phyloP scores from a whole-genome alignment of 2,113 vertebrate species.

The Montifringilla adamsi region DNA sequence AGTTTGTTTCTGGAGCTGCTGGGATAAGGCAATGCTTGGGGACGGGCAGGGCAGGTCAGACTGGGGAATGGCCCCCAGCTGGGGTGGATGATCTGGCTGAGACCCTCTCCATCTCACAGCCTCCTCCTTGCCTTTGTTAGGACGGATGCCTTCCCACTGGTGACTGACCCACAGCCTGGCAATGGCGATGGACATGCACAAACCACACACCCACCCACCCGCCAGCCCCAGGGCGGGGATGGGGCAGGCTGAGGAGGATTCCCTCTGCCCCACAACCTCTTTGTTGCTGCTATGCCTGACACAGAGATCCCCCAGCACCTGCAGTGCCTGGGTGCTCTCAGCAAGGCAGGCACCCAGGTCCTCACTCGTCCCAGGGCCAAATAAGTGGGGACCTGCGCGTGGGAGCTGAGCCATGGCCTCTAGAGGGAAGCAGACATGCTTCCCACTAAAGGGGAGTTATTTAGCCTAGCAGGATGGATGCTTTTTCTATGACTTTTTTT shows the following conservation, averaged over 20 bases:
- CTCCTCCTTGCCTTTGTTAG: background rate
- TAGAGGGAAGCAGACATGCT: background rate
- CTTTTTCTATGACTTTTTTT: background rate
- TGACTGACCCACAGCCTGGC: background rate
- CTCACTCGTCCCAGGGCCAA: fast-evolving
- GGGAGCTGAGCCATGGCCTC: background rate
- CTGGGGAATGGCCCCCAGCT: fast-evolving
- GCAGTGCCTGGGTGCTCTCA: background rate
- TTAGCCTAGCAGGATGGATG: background rate
- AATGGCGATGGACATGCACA: background rate
- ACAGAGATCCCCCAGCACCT: background rate
- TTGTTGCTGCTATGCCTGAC: background rate
- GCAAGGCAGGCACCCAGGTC: background rate
- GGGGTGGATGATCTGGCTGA: fast-evolving
- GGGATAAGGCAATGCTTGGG: background rate
- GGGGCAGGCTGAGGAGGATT: background rate
- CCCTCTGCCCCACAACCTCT: background rate
- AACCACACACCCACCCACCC: background rate
- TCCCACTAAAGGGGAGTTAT: background rate
- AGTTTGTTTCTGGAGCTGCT: background rate
- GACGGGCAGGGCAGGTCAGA: fast-evolving
- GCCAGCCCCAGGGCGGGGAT: fast-evolving
- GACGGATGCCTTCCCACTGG: background rate
- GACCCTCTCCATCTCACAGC: background rate
- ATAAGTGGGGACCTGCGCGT: background rate